phyloP scores from a whole-genome alignment of 2,113 vertebrate genomes.

The Arenaria interpres region DNA sequence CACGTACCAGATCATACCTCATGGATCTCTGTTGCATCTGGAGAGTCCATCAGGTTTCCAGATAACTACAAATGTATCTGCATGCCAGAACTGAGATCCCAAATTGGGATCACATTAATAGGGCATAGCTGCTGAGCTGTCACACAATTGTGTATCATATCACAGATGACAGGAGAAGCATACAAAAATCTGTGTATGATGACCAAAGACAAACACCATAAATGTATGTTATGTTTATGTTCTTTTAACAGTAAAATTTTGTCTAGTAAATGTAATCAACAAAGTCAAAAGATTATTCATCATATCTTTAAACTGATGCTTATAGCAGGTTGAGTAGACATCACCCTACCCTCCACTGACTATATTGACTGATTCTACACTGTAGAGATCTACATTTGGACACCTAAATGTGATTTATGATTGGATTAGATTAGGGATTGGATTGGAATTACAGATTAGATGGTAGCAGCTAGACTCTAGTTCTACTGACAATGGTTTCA shows the following conservation, averaged over 20 bases:
- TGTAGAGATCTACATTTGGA: rapidly evolving
- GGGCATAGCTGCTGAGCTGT: neutral
- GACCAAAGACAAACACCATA: neutral
- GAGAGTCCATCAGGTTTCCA: neutral
- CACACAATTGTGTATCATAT: neutral
- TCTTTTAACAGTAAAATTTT: neutral
- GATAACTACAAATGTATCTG: neutral
- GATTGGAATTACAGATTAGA: neutral
- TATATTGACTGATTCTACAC: neutral
- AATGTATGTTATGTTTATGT: neutral
- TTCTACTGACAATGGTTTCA: neutral
- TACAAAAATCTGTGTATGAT: neutral
- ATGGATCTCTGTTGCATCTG: neutral
- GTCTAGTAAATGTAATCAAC: neutral
- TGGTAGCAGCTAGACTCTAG: neutral
- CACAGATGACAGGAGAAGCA: neutral
- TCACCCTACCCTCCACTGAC: neutral
- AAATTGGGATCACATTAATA: neutral
- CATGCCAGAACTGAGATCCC: neutral
- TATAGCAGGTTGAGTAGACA: neutral
- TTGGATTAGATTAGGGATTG: neutral
- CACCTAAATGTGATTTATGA: neutral
- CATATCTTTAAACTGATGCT: neutral
- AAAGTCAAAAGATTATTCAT: neutral
- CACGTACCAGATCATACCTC: neutral